A percentile compares a stretch with the other conserved stretches of the same genome.
phyloP scores from a whole-genome alignment of 37 sponge, comb jelly and placozoan species.

The Hexactinellida sp. region DNA sequence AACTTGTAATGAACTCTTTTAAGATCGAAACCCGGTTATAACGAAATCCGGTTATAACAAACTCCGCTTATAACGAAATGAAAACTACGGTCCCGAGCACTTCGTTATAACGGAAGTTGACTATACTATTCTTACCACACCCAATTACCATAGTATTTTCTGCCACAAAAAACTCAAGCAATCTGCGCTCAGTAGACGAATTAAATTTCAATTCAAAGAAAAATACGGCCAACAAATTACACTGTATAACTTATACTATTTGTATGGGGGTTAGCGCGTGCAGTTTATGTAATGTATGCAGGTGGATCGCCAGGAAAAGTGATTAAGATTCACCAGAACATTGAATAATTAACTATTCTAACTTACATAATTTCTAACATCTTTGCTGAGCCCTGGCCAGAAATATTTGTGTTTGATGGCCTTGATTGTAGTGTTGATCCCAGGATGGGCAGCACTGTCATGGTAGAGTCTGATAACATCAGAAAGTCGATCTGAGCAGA shows the following conservation, averaged over 20 bases:
- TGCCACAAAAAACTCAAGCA: not conserved
- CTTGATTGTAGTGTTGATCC: conserved; percentile 14
- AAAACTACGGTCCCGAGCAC: no score
- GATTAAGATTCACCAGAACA: not conserved
- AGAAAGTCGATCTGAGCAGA: not conserved
- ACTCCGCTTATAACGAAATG: no score
- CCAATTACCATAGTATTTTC: no score
- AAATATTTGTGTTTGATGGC: not conserved
- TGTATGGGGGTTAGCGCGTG: not conserved
- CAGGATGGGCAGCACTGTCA: conserved; percentile 6
- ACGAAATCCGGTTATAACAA: no score
- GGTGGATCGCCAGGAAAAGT: not conserved
- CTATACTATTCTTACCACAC: not conserved
- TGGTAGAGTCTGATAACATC: conserved; percentile 3
- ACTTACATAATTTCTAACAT: conserved; percentile 4
- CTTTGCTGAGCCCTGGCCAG: conserved; percentile 12
- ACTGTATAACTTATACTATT: not conserved
- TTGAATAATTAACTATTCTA: not conserved
- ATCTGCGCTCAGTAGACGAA: not conserved
- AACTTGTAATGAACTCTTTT: no score
- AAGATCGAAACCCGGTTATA: no score
- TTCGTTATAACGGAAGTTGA: not conserved
- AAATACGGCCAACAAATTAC: not conserved
- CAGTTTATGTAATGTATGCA: not conserved
- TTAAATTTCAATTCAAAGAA: not conserved